Percentiles rank a stretch among this genome's conserved stretches.
phyloP scores from a whole-genome alignment of 2,113 vertebrate genomes.

The Aegithalos caudatus region DNA sequence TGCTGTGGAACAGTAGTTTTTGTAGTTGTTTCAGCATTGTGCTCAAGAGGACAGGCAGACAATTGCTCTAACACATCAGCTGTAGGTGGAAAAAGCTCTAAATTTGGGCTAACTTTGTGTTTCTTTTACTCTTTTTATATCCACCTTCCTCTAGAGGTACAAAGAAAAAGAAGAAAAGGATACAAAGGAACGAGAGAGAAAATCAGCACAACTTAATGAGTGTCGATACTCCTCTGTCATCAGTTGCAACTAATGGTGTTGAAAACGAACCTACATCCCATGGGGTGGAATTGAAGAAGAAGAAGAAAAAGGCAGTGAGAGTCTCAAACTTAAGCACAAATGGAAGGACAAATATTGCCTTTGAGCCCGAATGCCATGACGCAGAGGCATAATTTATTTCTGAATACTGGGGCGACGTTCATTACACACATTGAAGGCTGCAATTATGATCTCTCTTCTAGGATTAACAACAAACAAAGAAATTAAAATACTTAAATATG shows the following conservation, averaged over 20 bases:
- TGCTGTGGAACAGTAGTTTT: neutral
- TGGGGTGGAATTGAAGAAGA: slow-evolving; percentile 64
- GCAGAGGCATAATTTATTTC: neutral
- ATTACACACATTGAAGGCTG: neutral
- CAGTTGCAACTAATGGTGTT: slow-evolving; percentile 46
- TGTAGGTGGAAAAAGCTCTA: slow-evolving; percentile 39
- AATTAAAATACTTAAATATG: neutral
- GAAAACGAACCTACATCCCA: slow-evolving; percentile 43
- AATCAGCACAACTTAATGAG: slow-evolving; percentile 41
- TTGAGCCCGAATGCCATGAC: slow-evolving; percentile 67
- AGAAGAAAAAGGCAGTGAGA: slow-evolving; percentile 47
- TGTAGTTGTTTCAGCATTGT: slow-evolving; percentile 45
- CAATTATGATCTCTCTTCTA: neutral
- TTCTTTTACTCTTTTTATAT: slow-evolving; percentile 44
- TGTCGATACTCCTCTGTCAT: slow-evolving; percentile 26
- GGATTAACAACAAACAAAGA: neutral
- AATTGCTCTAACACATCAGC: slow-evolving; percentile 40
- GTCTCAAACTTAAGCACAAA: slow-evolving; percentile 63
- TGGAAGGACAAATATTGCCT: slow-evolving; percentile 72
- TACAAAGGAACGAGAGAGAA: slow-evolving; percentile 65
- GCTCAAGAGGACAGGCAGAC: slow-evolving; percentile 10
- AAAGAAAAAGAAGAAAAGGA: slow-evolving; percentile 78
- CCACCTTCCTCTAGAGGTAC: slow-evolving; percentile 60
- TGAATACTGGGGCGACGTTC: neutral
- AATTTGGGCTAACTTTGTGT: slow-evolving; percentile 47